Evolutionary conservation across 2,888 invertebrate genomes (phyloP), one percentile per base, ranked within the genome.

Genomic region (Cerastis rubricosa): DNA sequence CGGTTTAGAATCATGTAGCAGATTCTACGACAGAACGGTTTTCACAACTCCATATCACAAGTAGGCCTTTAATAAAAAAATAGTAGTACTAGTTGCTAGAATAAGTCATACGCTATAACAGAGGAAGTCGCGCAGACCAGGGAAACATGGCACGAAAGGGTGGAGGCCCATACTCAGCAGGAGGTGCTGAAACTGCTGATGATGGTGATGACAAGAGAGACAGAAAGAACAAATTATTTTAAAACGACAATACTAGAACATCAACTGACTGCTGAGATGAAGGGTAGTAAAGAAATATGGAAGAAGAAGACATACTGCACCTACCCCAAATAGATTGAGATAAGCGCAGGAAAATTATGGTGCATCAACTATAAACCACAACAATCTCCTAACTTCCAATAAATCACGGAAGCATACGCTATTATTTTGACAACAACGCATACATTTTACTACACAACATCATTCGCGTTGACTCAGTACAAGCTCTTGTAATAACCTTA

Each of bases 401-500:
- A 64, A 29, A 66, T n/a, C 6, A 11, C 54, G n/a, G 49, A 49
- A 69, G 29, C 29, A 70, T 17, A 45, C 29, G 29, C 35, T 22
- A 69, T 61, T 61, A 66, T 19, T 77, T 69, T 49, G 43, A 51
- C 35, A 45, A 69, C 51, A 59, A 29, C 47, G 29, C 61, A 54
- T 35, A 35, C 61, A 47, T 51, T 71, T 69, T 54, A 73, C 54
- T 59, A 45, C 54, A 45, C n/a, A 57, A 57, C 73, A 66, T 73
- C 19, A 71, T 66, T 71, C 65, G 66, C 35, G 43, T 43, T 65
- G 72, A 76, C 45, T 77, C 67, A 51, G 49, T 59, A 59, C 63
- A 70, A 76, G 71, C 43, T 40, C 29, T 63, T 35, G 40, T 51
- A 71, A 74, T 85, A 83, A 83, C 74, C 82, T 71, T 77, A 83